Evolutionary conservation across 1,140 invertebrate genomes (phyloP).

Genomic region (Leucophenga varia): DNA sequence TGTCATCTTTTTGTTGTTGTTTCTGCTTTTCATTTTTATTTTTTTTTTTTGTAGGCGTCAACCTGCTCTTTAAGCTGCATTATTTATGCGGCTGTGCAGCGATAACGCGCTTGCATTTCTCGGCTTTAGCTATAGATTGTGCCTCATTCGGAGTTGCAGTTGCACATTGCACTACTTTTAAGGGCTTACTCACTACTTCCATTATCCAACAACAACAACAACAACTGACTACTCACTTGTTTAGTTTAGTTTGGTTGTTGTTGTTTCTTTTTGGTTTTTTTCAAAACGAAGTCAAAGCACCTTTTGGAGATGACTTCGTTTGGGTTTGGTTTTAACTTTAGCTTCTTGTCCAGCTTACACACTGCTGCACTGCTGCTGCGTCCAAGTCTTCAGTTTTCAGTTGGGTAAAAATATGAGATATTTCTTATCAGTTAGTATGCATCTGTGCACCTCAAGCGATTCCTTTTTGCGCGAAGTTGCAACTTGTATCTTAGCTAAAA

Average conservation of each 20-base stretch:
- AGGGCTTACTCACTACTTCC: slow-evolving; percentile 50
- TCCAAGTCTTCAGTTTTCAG: too few species aligned
- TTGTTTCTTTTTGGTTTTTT: too few species aligned
- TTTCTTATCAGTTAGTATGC: slow-evolving; percentile 56
- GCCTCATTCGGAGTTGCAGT: too few species aligned
- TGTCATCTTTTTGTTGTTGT: neutral
- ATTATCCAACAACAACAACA: too few species aligned
- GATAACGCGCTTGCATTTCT: slow-evolving; percentile 53
- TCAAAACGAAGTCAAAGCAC: too few species aligned
- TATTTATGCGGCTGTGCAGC: slow-evolving; percentile 56
- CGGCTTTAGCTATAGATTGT: too few species aligned
- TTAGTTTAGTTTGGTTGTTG: neutral
- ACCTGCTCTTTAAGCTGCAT: slow-evolving; percentile 56
- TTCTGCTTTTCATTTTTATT: slow-evolving; percentile 2
- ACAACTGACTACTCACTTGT: slow-evolving; percentile 13
- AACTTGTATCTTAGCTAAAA: too few species aligned
- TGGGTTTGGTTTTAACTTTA: slow-evolving; percentile 3
- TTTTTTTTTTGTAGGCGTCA: slow-evolving; percentile 55
- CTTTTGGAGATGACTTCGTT: too few species aligned
- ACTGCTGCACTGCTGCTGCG: too few species aligned
- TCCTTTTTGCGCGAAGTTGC: too few species aligned
- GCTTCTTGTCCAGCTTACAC: too few species aligned
- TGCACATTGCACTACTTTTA: slow-evolving; percentile 50
- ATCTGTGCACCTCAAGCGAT: slow-evolving; percentile 53
- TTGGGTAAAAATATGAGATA: slow-evolving; percentile 51